Evolutionary conservation across 1,140 invertebrate genomes (phyloP).

Genomic region (Atta cephalotes): DNA sequence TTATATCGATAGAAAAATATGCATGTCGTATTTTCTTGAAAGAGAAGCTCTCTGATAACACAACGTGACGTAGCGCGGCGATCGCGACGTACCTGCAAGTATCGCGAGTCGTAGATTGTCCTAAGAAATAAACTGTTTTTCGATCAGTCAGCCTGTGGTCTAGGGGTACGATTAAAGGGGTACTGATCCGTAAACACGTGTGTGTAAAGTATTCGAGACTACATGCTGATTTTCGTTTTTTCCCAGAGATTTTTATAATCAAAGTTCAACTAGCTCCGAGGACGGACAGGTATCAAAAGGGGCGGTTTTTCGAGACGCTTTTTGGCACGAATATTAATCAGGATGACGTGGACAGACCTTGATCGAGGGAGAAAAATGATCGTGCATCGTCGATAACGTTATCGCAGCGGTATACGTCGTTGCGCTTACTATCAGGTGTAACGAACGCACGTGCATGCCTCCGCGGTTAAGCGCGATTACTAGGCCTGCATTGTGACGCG

Average conservation of each 20-base stretch:
- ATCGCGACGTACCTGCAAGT: background rate
- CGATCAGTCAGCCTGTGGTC: constrained; percentile 83
- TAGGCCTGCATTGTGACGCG: background rate
- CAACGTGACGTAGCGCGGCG: background rate
- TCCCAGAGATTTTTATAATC: constrained; percentile 81
- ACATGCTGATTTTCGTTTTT: constrained; percentile 85
- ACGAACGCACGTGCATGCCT: constrained; percentile 48
- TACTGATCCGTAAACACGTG: constrained; percentile 44
- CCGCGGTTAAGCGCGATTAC: background rate
- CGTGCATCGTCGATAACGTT: constrained; percentile 73
- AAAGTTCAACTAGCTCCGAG: constrained; percentile 74
- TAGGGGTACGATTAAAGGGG: constrained; percentile 80
- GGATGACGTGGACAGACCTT: constrained; percentile 75
- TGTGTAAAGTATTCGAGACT: constrained; percentile 82
- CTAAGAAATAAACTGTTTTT: constrained; percentile 76
- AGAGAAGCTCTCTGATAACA: background rate
- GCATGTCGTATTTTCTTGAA: background rate
- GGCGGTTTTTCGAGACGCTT: constrained; percentile 51
- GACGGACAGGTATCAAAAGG: background rate
- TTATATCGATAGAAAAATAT: background rate
- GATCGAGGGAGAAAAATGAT: constrained; percentile 71
- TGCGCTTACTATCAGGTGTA: constrained; percentile 63
- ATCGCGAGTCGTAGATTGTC: constrained; percentile 69
- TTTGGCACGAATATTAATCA: constrained; percentile 76
- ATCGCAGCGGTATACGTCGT: constrained; percentile 47